phyloP scores from a whole-genome alignment of 2,797 vertebrate genomes.

The Cyclura pinguis region DNA sequence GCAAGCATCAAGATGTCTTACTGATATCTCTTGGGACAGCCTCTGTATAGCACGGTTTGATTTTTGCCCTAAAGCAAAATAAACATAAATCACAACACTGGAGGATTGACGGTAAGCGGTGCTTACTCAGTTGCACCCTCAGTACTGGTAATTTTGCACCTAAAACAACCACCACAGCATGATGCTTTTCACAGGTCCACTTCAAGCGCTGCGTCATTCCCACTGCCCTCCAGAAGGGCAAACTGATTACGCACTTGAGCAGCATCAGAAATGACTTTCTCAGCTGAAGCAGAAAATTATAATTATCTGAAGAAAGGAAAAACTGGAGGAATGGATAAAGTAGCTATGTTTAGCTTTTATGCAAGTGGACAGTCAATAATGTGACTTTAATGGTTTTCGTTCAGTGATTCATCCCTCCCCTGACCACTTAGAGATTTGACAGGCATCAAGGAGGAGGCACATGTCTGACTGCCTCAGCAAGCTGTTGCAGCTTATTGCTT shows the following conservation, averaged over 20 bases:
- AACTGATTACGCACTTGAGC: slow-evolving; percentile 67
- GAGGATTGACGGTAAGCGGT: background rate
- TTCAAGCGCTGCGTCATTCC: slow-evolving; percentile 65
- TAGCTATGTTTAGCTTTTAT: slow-evolving; percentile 75
- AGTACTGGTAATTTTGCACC: background rate
- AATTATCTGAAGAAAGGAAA: slow-evolving; percentile 73
- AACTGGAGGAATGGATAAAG: slow-evolving; percentile 57
- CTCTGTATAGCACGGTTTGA: background rate
- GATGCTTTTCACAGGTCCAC: slow-evolving; percentile 61
- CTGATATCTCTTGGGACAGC: background rate
- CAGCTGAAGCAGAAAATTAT: slow-evolving; percentile 76
- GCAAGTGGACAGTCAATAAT: slow-evolving; percentile 73
- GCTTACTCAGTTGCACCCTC: background rate
- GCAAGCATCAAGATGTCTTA: background rate
- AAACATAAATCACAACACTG: background rate
- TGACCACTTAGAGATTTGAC: slow-evolving; percentile 47
- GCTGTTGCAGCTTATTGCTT: slow-evolving; percentile 57
- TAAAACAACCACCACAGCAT: background rate
- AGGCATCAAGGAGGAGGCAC: slow-evolving; percentile 18
- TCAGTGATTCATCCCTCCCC: slow-evolving; percentile 58
- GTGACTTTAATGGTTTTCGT: slow-evolving; percentile 66
- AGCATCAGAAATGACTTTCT: slow-evolving; percentile 70
- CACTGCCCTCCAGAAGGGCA: slow-evolving; percentile 64
- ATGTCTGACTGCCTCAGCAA: slow-evolving; percentile 46
- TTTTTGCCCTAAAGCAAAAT: background rate